Percentiles rank a stretch among this genome's conserved stretches.
phyloP scores from a whole-genome alignment of 2,888 invertebrate genomes.

The Halictus quadricinctus region DNA sequence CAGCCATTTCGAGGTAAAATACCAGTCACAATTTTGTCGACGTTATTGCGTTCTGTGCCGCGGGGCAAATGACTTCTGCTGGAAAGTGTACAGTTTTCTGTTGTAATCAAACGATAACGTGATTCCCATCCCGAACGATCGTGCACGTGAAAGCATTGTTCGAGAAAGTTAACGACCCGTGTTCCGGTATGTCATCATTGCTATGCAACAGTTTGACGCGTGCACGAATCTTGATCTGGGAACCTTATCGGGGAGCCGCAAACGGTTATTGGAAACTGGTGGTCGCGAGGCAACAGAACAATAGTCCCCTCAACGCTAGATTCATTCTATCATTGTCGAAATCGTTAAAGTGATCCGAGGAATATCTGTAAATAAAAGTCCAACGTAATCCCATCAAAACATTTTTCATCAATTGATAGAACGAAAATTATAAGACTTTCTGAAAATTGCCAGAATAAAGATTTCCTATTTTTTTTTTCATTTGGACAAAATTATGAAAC shows the following conservation, averaged over 20 bases:
- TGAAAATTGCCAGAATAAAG: no score
- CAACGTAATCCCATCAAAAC: not conserved
- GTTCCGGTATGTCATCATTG: slow-evolving; percentile 55
- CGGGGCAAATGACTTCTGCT: slow-evolving; percentile 36
- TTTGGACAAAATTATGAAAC: no score
- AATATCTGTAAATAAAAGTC: not conserved
- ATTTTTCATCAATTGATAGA: no score
- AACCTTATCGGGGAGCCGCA: slow-evolving; percentile 8
- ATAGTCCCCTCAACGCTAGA: not conserved
- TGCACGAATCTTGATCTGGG: slow-evolving; percentile 32
- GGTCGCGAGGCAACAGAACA: not conserved
- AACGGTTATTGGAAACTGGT: not conserved
- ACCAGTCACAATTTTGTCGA: slow-evolving; percentile 23
- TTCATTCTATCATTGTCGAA: not conserved
- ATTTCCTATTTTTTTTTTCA: no score
- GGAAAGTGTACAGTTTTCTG: slow-evolving; percentile 55
- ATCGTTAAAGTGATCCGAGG: not conserved
- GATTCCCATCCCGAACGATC: slow-evolving; percentile 62
- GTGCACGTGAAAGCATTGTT: slow-evolving; percentile 66
- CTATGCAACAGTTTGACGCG: slow-evolving; percentile 58
- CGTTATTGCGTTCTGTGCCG: not conserved
- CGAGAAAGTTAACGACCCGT: slow-evolving; percentile 72
- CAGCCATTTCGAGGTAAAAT: slow-evolving; percentile 21
- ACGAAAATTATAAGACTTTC: no score
- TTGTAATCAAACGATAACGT: slow-evolving; percentile 64